A percentile compares a stretch with the other conserved stretches of the same genome.
These are phyloP conservation scores for Zosterops hypoxanthus DNA, from an alignment of 2,113 vertebrate species.

Conservation along the genomic window DNA sequence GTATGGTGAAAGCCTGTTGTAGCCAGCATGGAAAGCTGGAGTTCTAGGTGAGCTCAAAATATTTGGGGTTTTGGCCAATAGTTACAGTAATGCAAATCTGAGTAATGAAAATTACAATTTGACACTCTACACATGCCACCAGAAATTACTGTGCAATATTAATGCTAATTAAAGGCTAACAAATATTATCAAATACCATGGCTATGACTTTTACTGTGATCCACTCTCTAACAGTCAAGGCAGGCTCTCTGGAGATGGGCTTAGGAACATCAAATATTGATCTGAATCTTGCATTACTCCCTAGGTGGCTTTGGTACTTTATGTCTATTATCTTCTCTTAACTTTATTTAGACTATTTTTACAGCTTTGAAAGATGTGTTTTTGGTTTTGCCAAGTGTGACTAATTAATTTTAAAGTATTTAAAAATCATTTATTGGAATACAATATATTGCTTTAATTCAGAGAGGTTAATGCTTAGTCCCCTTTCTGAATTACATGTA, in stretches of 20 bases:
- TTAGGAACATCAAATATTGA: background rate
- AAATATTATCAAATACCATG: background rate
- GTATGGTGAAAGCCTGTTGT: background rate
- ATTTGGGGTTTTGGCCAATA: background rate
- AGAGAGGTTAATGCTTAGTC: background rate
- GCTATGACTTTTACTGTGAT: background rate
- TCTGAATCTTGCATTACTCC: background rate
- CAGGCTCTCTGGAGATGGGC: background rate
- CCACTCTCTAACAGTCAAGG: background rate
- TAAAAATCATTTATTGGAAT: background rate
- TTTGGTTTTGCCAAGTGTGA: background rate
- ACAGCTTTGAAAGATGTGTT: background rate
- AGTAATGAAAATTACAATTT: background rate
- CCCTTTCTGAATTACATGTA: background rate
- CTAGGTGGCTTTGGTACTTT: background rate
- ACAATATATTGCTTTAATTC: background rate
- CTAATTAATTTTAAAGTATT: background rate
- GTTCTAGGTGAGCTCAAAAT: background rate
- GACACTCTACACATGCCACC: background rate
- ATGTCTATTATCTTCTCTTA: background rate
- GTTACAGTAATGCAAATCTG: rapidly evolving
- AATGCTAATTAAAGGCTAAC: background rate
- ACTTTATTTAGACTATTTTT: background rate
- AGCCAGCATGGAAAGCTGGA: background rate
- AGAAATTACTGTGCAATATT: background rate